Evolutionary conservation across 1,140 invertebrate species (phyloP), one percentile per base, ranked within the genome.

Genomic region (Ephestia elutella): DNA sequence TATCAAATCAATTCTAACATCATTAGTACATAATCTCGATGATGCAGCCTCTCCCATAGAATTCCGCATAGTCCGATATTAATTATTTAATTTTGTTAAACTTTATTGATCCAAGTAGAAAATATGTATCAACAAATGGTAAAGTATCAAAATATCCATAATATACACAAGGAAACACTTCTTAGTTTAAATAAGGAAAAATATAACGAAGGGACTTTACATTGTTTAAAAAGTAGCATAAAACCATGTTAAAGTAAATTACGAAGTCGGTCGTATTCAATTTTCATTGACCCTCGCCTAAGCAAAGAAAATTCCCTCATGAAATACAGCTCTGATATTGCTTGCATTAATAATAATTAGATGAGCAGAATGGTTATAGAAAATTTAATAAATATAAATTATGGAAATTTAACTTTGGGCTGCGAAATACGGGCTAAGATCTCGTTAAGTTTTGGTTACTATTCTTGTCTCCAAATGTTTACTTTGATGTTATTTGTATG

Each of bases 371-470:
- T 44, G 38, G 38, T 44, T 44, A 44, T 44, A 44, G 38, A 44
- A 44, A 44, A 44, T 44, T 44, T 44, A 44, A 44, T 44, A 44
- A 44, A 44, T 44, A 44, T 44, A 44, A 44, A 44, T 44, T 44
- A 44, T n/a, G 38, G n/a, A 44, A 44, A 17, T 44, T 44, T 44
- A 44, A 44, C 38, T 44, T 44, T 44, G 1, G 2, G 13, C 13
- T 15, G 38, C 38, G 15, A 44, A 44, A 44, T n/a, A 15, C 38
- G 0, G 38, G 38, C 38, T 44, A 32, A 10, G 0, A 13, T n/a
- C n/a, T 38, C 32, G 32, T 38, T 7, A 13, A 38, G n/a, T n/a
- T n/a, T n/a, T n/a, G n/a, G 38, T 15, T 17, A 17, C 38, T 44
- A 13, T 15, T 32, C 5, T 44, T 44, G 38, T n/a, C 15, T 44